A percentile compares a stretch with the other conserved stretches of the same genome.
phyloP scores from a whole-genome alignment of 1,140 invertebrate genomes.

The Heliconius nattereri region DNA sequence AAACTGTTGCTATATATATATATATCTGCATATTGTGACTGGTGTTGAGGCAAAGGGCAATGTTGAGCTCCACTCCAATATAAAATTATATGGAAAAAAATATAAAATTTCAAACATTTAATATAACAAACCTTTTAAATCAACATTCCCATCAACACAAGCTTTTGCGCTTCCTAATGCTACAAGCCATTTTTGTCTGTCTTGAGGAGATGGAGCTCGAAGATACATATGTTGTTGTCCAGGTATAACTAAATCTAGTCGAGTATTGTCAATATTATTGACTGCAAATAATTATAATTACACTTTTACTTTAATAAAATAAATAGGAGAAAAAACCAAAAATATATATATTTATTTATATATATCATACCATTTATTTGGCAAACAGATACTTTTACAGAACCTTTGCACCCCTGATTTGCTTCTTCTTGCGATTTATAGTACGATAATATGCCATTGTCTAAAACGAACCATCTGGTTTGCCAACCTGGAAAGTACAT shows the following conservation, averaged over 20 bases:
- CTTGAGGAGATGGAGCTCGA: slow-evolving; percentile 87
- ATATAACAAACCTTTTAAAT: slow-evolving; percentile 55
- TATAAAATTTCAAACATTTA: background rate
- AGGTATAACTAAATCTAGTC: slow-evolving; percentile 90
- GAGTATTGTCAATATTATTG: slow-evolving; percentile 85
- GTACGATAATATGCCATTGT: slow-evolving; percentile 90
- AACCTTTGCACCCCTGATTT: slow-evolving; percentile 91
- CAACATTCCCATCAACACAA: slow-evolving; percentile 80
- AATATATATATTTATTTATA: slow-evolving; percentile 8
- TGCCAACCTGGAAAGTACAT: slow-evolving; percentile 87
- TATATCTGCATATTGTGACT: too few relatives aligned
- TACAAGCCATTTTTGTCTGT: slow-evolving; percentile 90
- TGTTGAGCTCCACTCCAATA: too few relatives aligned
- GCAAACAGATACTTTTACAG: slow-evolving; percentile 90
- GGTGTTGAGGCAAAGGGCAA: too few relatives aligned
- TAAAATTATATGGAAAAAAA: too few relatives aligned
- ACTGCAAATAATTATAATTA: slow-evolving; percentile 78
- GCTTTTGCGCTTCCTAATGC: slow-evolving; percentile 91
- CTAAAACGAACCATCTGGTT: slow-evolving; percentile 91
- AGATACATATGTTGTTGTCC: slow-evolving; percentile 92
- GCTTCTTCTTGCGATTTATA: slow-evolving; percentile 92
- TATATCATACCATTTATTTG: slow-evolving; percentile 87
- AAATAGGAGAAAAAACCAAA: slow-evolving; percentile 21
- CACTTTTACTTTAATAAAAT: slow-evolving; percentile 17
- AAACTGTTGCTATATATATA: too few relatives aligned